Evolutionary conservation across 1,140 invertebrate genomes (phyloP).

Genomic region (Pentalonia nigronervosa): DNA sequence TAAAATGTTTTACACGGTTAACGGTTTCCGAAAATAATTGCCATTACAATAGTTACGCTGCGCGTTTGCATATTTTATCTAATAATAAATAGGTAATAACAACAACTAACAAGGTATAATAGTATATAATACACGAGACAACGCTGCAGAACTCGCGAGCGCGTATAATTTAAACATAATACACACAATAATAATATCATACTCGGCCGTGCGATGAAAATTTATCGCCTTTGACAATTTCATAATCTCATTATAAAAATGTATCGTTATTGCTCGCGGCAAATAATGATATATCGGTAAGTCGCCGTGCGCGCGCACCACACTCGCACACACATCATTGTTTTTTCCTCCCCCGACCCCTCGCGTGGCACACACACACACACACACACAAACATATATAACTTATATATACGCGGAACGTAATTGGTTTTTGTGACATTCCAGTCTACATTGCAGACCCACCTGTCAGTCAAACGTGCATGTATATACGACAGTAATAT

Average conservation of each 20-base stretch:
- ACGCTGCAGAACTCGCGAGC: not conserved
- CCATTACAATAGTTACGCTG: not conserved
- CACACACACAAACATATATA: not conserved
- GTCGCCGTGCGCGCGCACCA: not conserved
- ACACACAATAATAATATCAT: not conserved
- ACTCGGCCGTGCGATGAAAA: not conserved
- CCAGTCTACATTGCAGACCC: not conserved
- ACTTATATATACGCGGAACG: not conserved
- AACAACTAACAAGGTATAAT: not conserved
- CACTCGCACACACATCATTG: not conserved
- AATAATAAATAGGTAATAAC: not conserved
- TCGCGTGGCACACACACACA: not conserved
- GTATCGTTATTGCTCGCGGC: not conserved
- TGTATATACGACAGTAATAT: not conserved
- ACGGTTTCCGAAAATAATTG: not conserved
- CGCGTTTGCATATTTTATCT: not conserved
- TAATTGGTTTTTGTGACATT: conserved; percentile 46
- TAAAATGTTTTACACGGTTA: not conserved
- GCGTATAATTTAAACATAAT: not conserved
- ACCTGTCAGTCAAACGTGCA: not conserved
- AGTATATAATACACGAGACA: not conserved
- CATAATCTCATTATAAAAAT: conserved; percentile 3
- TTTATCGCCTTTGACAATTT: not conserved
- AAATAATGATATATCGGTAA: not conserved
- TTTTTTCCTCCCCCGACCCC: conserved; percentile 12